A percentile compares a stretch with the other conserved stretches of the same genome.
Evolutionary conservation across 2,797 vertebrate genomes (phyloP).

Genomic region (Vipera latastei): DNA sequence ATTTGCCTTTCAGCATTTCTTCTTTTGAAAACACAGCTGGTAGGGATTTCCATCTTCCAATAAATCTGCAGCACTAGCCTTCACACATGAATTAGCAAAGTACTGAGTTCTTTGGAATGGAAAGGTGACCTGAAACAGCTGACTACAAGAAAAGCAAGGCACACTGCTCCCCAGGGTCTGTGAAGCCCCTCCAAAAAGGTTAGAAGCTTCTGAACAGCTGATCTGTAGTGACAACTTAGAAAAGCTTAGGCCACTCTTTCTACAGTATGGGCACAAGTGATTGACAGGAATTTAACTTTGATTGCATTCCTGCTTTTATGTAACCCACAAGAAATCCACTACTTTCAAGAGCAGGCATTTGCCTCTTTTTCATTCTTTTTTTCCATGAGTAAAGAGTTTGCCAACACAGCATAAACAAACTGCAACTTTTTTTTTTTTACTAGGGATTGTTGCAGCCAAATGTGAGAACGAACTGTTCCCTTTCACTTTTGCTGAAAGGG

Average conservation of each 20-base stretch:
- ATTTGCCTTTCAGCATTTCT: background rate
- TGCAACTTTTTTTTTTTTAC: background rate
- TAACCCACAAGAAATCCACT: background rate
- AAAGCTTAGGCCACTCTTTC: background rate
- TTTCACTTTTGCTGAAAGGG: background rate
- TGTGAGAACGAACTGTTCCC: background rate
- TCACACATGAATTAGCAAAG: background rate
- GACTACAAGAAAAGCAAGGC: background rate
- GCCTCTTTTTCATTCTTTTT: background rate
- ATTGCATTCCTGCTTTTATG: background rate
- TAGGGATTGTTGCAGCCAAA: background rate
- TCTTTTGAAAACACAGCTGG: background rate
- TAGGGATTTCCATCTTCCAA: background rate
- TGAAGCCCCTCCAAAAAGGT: background rate
- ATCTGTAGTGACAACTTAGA: background rate
- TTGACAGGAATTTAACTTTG: background rate
- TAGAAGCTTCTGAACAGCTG: background rate
- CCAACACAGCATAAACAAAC: background rate
- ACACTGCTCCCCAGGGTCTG: background rate
- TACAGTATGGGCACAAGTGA: background rate
- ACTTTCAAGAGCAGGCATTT: background rate
- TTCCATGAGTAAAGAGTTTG: background rate
- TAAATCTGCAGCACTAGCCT: background rate
- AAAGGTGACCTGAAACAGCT: background rate
- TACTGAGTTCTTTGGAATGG: background rate